Evolutionary conservation across 2,888 invertebrate genomes (phyloP).

Genomic region (Ennomos fuscantarius): DNA sequence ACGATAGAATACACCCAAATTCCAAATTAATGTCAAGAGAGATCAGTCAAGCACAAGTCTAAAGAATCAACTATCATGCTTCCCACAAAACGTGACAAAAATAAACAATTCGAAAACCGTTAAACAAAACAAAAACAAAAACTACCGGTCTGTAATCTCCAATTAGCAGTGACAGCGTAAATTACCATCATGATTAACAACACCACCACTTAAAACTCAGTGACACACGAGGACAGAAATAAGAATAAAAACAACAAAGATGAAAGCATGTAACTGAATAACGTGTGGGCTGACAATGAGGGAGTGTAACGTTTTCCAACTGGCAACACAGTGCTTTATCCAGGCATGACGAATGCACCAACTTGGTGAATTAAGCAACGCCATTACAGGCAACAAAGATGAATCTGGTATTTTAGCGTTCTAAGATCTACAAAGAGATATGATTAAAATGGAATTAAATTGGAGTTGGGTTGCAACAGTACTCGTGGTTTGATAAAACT

Average conservation of each 20-base stretch:
- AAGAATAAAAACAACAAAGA: conserved; percentile 52
- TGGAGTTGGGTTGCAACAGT: too few species aligned
- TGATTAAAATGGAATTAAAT: conserved; percentile 2
- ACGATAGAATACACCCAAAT: neutral
- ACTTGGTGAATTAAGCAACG: conserved; percentile 26
- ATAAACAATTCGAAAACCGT: conserved; percentile 5
- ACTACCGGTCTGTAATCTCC: conserved; percentile 41
- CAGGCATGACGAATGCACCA: conserved; percentile 15
- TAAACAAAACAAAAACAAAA: conserved; percentile 34
- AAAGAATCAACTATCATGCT: too few species aligned
- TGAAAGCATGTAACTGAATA: conserved; percentile 45
- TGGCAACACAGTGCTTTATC: conserved; percentile 21
- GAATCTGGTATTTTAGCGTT: conserved; percentile 19
- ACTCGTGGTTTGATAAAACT: too few species aligned
- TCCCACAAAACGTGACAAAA: neutral
- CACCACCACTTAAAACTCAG: conserved; percentile 48
- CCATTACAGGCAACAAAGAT: conserved; percentile 25
- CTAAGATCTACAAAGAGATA: conserved; percentile 15
- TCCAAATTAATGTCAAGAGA: neutral
- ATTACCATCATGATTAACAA: conserved; percentile 65
- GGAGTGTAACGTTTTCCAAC: conserved; percentile 19
- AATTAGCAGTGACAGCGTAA: conserved; percentile 55
- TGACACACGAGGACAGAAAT: conserved; percentile 55
- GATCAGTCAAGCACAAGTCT: too few species aligned
- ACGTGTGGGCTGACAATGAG: conserved; percentile 46